Percentiles rank a stretch among this genome's conserved stretches.
Evolutionary conservation across 2,113 vertebrate species (phyloP).

Genomic region (Dryoscopus gambensis): DNA sequence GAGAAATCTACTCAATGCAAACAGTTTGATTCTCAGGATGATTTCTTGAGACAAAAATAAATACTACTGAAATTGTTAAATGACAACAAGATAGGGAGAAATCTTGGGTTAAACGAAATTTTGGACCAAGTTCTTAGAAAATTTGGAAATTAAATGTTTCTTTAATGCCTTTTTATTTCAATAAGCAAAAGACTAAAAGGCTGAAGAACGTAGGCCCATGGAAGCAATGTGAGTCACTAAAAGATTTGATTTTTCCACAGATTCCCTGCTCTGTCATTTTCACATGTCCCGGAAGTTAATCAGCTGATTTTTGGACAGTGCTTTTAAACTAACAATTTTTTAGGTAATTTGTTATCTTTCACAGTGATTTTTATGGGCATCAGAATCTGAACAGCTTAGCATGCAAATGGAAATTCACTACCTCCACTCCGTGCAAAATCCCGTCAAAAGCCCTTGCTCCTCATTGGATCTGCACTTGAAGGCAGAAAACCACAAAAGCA

Average conservation of each 20-base stretch:
- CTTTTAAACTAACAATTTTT: background rate
- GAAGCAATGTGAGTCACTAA: background rate
- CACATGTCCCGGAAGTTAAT: background rate
- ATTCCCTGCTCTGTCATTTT: background rate
- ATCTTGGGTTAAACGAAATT: background rate
- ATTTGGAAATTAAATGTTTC: background rate
- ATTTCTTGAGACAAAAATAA: background rate
- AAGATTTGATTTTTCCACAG: background rate
- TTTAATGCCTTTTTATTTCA: background rate
- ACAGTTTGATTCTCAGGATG: background rate
- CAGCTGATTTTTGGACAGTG: background rate
- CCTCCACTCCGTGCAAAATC: background rate
- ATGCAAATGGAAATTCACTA: background rate
- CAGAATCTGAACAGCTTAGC: background rate
- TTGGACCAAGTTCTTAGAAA: background rate
- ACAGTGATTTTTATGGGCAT: background rate
- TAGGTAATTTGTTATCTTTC: background rate
- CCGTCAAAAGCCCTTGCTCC: background rate
- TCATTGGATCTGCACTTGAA: background rate
- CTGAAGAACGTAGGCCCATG: background rate
- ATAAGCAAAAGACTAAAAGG: background rate
- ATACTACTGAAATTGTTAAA: background rate
- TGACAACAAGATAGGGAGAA: background rate
- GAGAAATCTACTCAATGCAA: background rate
- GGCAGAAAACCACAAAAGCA: background rate